Evolutionary conservation across 2,888 invertebrate species (phyloP).

Genomic region (Lepidocyrtoides sp.): DNA sequence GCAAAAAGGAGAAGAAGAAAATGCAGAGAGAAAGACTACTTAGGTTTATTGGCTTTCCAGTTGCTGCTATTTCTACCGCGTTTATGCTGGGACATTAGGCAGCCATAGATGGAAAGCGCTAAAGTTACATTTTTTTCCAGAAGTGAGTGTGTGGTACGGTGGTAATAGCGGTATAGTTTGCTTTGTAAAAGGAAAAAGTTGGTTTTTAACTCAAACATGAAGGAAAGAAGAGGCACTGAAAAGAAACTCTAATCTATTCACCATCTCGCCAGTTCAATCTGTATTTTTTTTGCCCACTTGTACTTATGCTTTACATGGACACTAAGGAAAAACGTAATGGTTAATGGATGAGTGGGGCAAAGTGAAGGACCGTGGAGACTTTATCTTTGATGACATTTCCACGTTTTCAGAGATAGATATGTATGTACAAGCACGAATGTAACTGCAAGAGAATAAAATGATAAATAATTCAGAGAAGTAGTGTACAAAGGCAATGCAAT

Average conservation of each 20-base stretch:
- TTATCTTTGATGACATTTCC: slow-evolving; percentile 5
- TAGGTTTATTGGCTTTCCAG: slow-evolving; percentile 32
- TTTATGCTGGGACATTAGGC: background rate
- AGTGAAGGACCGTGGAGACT: background rate
- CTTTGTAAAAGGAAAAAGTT: background rate
- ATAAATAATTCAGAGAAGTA: slow-evolving; percentile 4
- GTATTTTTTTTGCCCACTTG: background rate
- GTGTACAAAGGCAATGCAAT: background rate
- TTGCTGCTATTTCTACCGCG: background rate
- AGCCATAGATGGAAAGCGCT: background rate
- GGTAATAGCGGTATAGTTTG: background rate
- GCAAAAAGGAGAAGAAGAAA: background rate
- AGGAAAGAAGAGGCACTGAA: background rate
- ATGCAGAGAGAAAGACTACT: slow-evolving; percentile 26
- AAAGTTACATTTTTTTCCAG: slow-evolving; percentile 23
- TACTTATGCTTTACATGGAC: background rate
- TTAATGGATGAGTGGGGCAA: background rate
- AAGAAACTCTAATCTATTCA: slow-evolving; percentile 3
- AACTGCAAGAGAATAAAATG: background rate
- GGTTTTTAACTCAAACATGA: background rate
- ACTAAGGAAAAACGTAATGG: background rate
- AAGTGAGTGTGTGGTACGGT: background rate
- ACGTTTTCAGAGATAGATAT: background rate
- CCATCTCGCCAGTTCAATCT: background rate
- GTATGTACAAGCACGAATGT: background rate